phyloP scores from a whole-genome alignment of 2,797 vertebrate genomes.

The Enteromius anoplus region DNA sequence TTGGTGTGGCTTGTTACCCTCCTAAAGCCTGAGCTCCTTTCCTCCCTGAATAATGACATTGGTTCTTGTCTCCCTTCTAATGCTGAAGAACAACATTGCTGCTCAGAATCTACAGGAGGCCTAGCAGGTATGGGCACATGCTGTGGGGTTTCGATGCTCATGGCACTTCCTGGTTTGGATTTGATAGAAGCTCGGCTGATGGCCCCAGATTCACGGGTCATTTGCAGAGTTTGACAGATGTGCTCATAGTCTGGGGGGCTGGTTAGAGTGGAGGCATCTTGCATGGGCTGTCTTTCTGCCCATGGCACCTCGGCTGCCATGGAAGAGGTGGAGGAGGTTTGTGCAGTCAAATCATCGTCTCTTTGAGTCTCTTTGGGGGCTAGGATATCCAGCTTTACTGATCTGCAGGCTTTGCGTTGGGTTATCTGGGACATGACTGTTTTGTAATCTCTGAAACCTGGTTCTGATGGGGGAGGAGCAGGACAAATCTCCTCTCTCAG shows the following conservation, averaged over 20 bases:
- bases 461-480: constrained; percentile 75
- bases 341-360: constrained; percentile 73
- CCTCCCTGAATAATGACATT: constrained; percentile 56
- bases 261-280: constrained; percentile 80
- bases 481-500: constrained; percentile 77
- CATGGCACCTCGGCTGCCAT: constrained; percentile 76
- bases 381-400: constrained; percentile 77
- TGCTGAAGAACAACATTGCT: constrained; percentile 72
- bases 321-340: constrained; percentile 59
- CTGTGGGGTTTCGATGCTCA: constrained; percentile 64
- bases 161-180: constrained; percentile 66
- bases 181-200: constrained; percentile 67
- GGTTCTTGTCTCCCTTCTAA: constrained; percentile 56
- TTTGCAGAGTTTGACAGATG: constrained; percentile 80
- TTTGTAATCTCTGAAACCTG: constrained; percentile 82
- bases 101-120: constrained; percentile 67
- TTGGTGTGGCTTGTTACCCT: constrained; percentile 52
- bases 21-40: constrained; percentile 56
- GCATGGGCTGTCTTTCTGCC: constrained; percentile 80
- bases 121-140: constrained; percentile 50
- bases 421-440: constrained; percentile 76
- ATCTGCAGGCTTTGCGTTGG: constrained; percentile 76
- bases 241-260: constrained; percentile 83
- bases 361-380: constrained; percentile 73
- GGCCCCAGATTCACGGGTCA: constrained; percentile 73